Evolutionary conservation across 2,888 invertebrate genomes (phyloP).

Genomic region (Chrysolina oricalcia): DNA sequence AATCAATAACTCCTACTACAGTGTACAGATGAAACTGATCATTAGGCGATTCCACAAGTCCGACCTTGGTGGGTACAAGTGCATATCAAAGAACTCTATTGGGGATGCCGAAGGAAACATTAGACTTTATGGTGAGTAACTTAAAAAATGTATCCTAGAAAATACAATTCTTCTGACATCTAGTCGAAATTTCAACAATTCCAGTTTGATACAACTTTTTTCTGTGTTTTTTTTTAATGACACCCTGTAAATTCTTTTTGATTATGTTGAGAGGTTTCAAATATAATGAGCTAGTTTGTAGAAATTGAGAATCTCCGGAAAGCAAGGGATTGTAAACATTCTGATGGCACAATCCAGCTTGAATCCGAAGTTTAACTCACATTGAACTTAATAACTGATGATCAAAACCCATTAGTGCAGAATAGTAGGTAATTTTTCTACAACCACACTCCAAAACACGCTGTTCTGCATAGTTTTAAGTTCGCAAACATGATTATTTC

Average conservation of each 20-base stretch:
- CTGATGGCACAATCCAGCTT: background rate
- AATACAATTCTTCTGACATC: too few species aligned
- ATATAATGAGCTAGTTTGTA: background rate
- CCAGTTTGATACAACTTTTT: too few species aligned
- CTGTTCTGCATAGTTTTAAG: too few species aligned
- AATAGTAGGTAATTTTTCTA: too few species aligned
- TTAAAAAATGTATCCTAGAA: too few species aligned
- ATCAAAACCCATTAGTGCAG: too few species aligned
- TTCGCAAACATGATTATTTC: too few species aligned
- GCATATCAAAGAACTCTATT: slow-evolving; percentile 93
- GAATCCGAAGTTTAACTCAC: background rate
- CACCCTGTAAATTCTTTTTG: too few species aligned
- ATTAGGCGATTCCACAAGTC: slow-evolving; percentile 83
- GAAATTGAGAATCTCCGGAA: background rate
- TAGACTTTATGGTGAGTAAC: slow-evolving; percentile 85
- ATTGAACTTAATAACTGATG: too few species aligned
- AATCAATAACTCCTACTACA: slow-evolving; percentile 86
- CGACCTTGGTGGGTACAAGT: slow-evolving; percentile 91
- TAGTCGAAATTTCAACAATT: too few species aligned
- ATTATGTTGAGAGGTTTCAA: background rate
- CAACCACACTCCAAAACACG: too few species aligned
- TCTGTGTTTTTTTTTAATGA: too few species aligned
- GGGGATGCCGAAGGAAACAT: slow-evolving; percentile 93
- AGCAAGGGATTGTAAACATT: background rate
- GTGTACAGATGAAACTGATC: slow-evolving; percentile 87